phyloP scores from a whole-genome alignment of 2,888 invertebrate species.

The Drosophila trichaetosa region DNA sequence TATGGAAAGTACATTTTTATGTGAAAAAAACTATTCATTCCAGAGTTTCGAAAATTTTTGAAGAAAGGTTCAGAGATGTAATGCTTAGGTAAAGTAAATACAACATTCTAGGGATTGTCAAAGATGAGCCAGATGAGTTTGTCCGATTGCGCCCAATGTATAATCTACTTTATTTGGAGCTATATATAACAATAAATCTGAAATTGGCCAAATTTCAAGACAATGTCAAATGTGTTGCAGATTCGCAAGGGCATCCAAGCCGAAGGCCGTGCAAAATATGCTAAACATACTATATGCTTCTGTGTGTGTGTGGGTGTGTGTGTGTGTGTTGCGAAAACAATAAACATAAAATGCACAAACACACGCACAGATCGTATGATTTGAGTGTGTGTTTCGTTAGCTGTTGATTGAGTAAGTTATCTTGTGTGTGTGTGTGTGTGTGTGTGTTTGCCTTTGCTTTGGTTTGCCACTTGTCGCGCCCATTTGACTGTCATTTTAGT shows the following conservation, averaged over 20 bases:
- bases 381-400: slow-evolving; percentile 9
- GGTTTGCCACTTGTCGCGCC: slow-evolving; percentile 53
- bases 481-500: slow-evolving; percentile 69
- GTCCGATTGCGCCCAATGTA: background rate
- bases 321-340: slow-evolving; percentile 56
- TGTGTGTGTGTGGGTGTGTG: slow-evolving; percentile 29
- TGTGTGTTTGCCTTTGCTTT: slow-evolving; percentile 21
- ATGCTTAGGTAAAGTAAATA: background rate
- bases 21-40: background rate
- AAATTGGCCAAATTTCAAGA: slow-evolving; percentile 24
- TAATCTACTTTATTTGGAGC: slow-evolving; percentile 13
- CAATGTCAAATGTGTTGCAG: slow-evolving; percentile 32
- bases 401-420: slow-evolving; percentile 1
- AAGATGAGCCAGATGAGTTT: background rate
- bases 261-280: slow-evolving; percentile 29
- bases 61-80: background rate
- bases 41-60: background rate
- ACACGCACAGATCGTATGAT: slow-evolving; percentile 35
- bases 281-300: background rate
- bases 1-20: background rate
- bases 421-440: background rate
- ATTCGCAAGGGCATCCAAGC: slow-evolving; percentile 11
- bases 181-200: slow-evolving; percentile 30
- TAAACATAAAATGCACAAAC: slow-evolving; percentile 68
- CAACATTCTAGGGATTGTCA: background rate